These are phyloP conservation scores for Holotrichia oblita DNA, from an alignment of 1,140 invertebrate species.

Conservation along the genomic window DNA sequence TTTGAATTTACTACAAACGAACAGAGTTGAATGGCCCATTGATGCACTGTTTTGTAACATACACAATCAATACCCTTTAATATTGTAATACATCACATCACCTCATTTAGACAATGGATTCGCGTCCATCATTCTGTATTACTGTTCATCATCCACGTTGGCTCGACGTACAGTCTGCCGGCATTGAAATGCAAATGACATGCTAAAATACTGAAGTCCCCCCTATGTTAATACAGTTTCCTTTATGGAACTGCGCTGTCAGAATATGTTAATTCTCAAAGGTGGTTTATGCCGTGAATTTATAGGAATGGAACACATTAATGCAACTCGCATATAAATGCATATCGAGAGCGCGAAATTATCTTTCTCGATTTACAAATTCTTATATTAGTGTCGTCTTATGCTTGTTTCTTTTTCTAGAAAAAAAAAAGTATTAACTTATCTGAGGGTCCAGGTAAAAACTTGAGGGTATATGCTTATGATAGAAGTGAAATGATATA, in stretches of 20 bases:
- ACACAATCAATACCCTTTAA: neutral
- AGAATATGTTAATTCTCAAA: constrained; percentile 18
- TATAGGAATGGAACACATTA: constrained; percentile 22
- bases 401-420: neutral
- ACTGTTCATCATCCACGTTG: neutral
- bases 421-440: neutral
- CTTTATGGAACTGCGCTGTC: constrained; percentile 21
- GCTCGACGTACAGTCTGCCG: neutral
- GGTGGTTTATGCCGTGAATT: constrained; percentile 18
- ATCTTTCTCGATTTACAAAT: neutral
- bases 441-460: neutral
- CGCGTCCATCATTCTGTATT: neutral
- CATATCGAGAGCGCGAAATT: constrained; percentile 3
- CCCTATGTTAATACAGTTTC: constrained; percentile 24
- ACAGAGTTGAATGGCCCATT: no score
- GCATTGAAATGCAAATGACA: constrained; percentile 25
- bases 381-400: constrained; percentile 7
- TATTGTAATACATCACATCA: neutral
- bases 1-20: no score
- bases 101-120: neutral
- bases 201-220: neutral
- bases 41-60: neutral
- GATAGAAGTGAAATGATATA: neutral
- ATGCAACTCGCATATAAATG: constrained; percentile 10
- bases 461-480: neutral